These are phyloP conservation scores for Drosophila pseudotakahashii DNA, from an alignment of 2,888 invertebrate genomes.

Conservation along the genomic window DNA sequence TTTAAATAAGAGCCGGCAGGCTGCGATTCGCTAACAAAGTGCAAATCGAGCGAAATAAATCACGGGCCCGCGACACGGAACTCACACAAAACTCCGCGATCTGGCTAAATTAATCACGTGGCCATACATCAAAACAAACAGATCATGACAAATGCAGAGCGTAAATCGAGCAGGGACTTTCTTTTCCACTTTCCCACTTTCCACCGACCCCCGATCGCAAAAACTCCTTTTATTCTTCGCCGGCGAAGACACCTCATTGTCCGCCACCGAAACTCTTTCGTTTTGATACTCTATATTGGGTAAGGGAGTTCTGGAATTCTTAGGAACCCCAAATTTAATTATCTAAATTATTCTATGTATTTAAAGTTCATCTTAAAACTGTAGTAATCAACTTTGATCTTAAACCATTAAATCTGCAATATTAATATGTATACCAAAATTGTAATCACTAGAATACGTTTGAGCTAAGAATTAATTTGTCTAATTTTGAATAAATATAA, in stretches of 20 bases:
- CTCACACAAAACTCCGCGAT: constrained; percentile 35
- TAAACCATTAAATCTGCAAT: too few relatives aligned
- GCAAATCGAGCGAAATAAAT: constrained; percentile 59
- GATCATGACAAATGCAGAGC: constrained; percentile 75
- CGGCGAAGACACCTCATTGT: constrained; percentile 49
- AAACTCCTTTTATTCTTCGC: constrained; percentile 6
- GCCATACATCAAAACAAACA: constrained; percentile 73
- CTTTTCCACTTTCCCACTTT: too few relatives aligned
- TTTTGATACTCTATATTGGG: constrained; percentile 3
- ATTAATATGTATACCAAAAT: too few relatives aligned
- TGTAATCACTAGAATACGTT: too few relatives aligned
- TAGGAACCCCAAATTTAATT: not conserved
- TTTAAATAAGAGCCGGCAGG: constrained; percentile 13
- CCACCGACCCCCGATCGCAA: constrained; percentile 2
- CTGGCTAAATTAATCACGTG: constrained; percentile 65
- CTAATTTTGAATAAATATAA: too few relatives aligned
- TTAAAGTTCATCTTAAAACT: too few relatives aligned
- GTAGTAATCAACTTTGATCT: too few relatives aligned
- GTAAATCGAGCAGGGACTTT: constrained; percentile 63
- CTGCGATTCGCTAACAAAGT: constrained; percentile 59
- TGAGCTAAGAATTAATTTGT: too few relatives aligned
- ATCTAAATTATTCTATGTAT: too few relatives aligned
- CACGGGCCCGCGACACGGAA: constrained; percentile 25
- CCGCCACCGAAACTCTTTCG: constrained; percentile 18
- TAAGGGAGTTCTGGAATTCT: not conserved